These are phyloP conservation scores for Camelus dromedarius DNA, from an alignment of 2,113 vertebrate species.

Conservation along the genomic window DNA sequence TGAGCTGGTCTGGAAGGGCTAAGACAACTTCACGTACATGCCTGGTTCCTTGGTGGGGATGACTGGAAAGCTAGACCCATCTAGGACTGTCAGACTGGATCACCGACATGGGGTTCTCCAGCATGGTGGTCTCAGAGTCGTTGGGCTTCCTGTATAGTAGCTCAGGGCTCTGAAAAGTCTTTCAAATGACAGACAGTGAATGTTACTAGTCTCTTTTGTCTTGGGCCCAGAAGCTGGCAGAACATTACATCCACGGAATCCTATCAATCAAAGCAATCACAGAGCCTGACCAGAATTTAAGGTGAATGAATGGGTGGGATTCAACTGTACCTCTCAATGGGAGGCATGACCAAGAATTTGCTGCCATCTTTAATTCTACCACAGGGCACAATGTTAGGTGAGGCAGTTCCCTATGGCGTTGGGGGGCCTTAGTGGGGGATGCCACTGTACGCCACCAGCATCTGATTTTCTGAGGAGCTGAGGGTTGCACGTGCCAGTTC, in stretches of 20 bases:
- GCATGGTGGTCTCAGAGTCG: background rate
- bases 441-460: background rate
- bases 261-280: background rate
- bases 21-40: background rate
- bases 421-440: background rate
- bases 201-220: background rate
- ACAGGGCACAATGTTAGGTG: no score
- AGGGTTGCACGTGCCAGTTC: background rate
- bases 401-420: rapidly evolving
- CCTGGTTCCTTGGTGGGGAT: background rate
- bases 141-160: background rate
- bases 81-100: background rate
- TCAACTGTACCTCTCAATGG: background rate
- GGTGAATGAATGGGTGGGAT: no score
- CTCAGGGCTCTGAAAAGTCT: background rate
- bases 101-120: background rate
- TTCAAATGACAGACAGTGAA: background rate
- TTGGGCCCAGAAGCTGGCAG: background rate
- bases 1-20: background rate
- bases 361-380: background rate
- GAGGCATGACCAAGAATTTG: background rate
- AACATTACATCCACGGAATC: background rate
- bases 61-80: background rate
- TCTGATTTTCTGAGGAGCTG: background rate
- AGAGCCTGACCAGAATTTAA: background rate